Conservation (phyloP, 2,797 vertebrate genomes). For the Diplodus puntazzo region DNA sequence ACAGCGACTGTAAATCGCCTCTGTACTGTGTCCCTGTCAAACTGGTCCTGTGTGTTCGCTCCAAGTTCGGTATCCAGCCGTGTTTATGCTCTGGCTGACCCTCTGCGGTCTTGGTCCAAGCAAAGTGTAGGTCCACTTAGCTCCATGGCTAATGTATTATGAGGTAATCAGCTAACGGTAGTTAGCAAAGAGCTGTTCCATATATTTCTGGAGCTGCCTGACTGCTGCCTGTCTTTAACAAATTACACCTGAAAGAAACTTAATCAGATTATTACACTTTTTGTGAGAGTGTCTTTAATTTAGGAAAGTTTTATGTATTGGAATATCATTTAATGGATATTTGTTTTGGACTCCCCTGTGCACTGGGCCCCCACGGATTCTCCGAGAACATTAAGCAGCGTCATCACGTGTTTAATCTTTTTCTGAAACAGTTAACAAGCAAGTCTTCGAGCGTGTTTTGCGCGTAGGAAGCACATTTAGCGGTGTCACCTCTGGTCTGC, state of each 20-base stretch:
- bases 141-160: no score
- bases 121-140: no score
- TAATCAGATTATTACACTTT: not conserved
- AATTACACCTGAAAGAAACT: not conserved
- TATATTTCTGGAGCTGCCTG: no score
- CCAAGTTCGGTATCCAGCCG: no score
- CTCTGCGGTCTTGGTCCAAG: no score
- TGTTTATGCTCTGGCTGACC: no score
- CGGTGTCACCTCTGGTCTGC: constrained; percentile 76
- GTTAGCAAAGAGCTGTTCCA: no score
- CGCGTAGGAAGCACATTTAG: constrained; percentile 41
- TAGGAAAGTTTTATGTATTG: not conserved
- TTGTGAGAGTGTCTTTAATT: not conserved
- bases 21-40: no score
- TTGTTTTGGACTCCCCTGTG: constrained; percentile 4
- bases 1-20: no score
- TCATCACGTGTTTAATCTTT: constrained; percentile 38
- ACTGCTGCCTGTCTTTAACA: no score
- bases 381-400: constrained; percentile 18
- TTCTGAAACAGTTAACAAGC: constrained; percentile 39
- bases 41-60: no score
- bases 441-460: constrained; percentile 26
- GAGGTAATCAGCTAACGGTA: no score
- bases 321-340: not conserved
- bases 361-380: constrained; percentile 21